phyloP scores from a whole-genome alignment of 2,113 vertebrate genomes.

The Jaculus jaculus region DNA sequence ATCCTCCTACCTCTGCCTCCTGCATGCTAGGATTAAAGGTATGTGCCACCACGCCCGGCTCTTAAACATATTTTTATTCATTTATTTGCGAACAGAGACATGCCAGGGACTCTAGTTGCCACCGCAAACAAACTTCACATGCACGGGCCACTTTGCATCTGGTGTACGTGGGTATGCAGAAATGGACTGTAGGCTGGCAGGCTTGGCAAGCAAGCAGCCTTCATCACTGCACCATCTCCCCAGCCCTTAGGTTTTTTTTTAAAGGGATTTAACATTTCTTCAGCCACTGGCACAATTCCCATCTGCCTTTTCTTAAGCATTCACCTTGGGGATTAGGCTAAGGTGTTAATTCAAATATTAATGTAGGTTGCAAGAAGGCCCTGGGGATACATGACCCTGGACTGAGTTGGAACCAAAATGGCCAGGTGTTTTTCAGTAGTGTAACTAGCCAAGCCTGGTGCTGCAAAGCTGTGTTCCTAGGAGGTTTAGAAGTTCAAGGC shows the following conservation, averaged over 20 bases:
- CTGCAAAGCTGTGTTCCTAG: too few relatives aligned
- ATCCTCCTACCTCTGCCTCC: too few relatives aligned
- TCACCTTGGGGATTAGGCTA: background rate
- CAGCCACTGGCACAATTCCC: background rate
- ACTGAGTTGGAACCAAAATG: background rate
- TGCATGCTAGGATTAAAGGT: too few relatives aligned
- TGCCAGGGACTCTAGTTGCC: too few relatives aligned
- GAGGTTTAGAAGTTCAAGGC: background rate
- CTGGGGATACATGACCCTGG: background rate
- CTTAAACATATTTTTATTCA: too few relatives aligned
- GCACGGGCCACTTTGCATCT: too few relatives aligned
- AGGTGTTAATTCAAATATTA: background rate
- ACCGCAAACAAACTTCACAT: too few relatives aligned
- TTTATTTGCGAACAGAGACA: too few relatives aligned
- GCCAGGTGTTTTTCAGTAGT: background rate
- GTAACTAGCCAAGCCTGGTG: background rate
- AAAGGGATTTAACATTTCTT: background rate
- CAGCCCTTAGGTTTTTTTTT: background rate
- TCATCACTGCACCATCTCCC: background rate
- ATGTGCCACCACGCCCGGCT: too few relatives aligned
- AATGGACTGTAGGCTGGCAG: too few relatives aligned
- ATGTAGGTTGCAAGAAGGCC: background rate
- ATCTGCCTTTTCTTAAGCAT: background rate
- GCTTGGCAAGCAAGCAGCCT: too few relatives aligned
- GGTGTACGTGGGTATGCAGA: too few relatives aligned